Percentiles rank a stretch among this genome's conserved stretches.
These are phyloP conservation scores for Discoglossus pictus DNA, from an alignment of 2,797 vertebrate genomes.

Conservation along the genomic window DNA sequence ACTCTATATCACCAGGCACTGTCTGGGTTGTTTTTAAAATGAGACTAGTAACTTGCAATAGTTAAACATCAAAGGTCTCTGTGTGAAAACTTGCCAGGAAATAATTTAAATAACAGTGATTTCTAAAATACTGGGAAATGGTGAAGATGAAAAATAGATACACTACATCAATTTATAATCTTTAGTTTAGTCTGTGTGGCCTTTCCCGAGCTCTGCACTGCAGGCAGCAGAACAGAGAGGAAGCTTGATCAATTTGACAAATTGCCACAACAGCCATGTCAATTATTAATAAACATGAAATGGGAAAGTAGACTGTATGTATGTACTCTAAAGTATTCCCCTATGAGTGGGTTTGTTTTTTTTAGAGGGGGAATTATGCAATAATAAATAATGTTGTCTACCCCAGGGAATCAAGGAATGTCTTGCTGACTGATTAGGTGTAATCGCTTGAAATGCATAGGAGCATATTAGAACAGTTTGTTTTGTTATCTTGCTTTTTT, in stretches of 20 bases:
- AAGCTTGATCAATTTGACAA: slow-evolving; percentile 54
- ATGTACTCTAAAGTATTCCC: slow-evolving; percentile 53
- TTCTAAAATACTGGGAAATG: no score
- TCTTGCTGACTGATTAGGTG: slow-evolving; percentile 28
- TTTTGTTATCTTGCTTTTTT: no score
- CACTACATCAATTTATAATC: not conserved
- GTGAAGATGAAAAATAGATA: no score
- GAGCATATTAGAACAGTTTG: slow-evolving; percentile 51
- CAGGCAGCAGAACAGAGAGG: slow-evolving; percentile 43
- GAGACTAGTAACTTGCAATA: no score
- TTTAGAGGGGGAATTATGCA: slow-evolving; percentile 50
- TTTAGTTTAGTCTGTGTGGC: slow-evolving; percentile 1
- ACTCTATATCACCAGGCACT: no score
- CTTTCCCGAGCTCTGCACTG: slow-evolving; percentile 4
- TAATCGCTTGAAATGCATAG: slow-evolving; percentile 38
- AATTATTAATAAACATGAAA: slow-evolving; percentile 55
- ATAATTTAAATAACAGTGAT: no score
- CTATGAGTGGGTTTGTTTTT: slow-evolving; percentile 45
- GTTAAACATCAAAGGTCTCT: no score
- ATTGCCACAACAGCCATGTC: slow-evolving; percentile 25
- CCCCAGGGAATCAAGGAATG: slow-evolving; percentile 54
- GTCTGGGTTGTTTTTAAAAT: no score
- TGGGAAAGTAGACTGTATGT: slow-evolving; percentile 37
- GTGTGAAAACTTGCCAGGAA: no score
- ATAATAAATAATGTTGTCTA: slow-evolving; percentile 45